Conservation (phyloP, 2,888 invertebrate species). For the Drosophila kuntzei region DNA sequence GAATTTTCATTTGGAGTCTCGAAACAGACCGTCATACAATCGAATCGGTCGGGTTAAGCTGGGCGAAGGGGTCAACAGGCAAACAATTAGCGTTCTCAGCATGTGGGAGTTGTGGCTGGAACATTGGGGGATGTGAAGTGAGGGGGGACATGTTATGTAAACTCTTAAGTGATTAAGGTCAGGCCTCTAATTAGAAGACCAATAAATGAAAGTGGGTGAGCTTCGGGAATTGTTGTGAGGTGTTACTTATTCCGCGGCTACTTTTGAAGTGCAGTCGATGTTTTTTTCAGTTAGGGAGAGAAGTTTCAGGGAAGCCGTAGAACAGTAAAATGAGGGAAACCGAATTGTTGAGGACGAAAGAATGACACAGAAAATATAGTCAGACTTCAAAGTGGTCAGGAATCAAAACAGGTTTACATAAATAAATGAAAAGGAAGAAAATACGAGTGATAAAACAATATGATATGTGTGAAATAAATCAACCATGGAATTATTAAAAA, state of each 20-base stretch:
- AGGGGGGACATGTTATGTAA: constrained; percentile 50
- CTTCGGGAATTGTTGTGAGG: constrained; percentile 28
- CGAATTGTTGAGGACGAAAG: not conserved
- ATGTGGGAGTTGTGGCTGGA: constrained; percentile 31
- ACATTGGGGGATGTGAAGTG: not conserved
- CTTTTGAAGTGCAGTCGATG: constrained; percentile 49
- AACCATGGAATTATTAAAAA: no score
- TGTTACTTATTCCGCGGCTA: constrained; percentile 37
- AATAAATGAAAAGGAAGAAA: not conserved
- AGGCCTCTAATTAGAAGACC: constrained; percentile 69
- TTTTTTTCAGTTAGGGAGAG: not conserved
- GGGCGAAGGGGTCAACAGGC: constrained; percentile 35
- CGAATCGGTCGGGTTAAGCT: constrained; percentile 25
- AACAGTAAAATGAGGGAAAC: not conserved
- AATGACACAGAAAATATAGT: not conserved
- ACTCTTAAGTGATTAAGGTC: constrained; percentile 79
- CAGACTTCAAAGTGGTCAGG: not conserved
- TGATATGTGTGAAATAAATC: not conserved
- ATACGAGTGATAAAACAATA: not conserved
- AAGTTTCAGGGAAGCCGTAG: constrained; percentile 13
- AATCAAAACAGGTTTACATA: not conserved
- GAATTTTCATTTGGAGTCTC: constrained; percentile 27
- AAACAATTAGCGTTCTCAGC: constrained; percentile 46
- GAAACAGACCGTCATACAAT: constrained; percentile 35
- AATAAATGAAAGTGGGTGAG: constrained; percentile 69